Evolutionary conservation across 2,888 invertebrate species (phyloP).

Genomic region (Dicyrtomina minuta): DNA sequence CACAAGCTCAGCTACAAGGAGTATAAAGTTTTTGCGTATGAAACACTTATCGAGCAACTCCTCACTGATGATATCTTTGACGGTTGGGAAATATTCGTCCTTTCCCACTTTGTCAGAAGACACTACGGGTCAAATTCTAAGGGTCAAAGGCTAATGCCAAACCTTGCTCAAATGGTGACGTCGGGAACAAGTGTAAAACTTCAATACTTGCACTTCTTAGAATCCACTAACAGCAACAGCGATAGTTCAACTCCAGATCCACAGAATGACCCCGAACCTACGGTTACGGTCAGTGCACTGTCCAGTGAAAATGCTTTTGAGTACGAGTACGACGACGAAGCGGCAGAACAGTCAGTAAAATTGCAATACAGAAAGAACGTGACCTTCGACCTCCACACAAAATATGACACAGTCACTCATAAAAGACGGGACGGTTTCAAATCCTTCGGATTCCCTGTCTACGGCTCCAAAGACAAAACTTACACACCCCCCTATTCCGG

Average conservation of each 20-base stretch:
- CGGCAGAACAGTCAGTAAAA: no score
- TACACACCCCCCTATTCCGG: neutral
- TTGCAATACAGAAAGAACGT: no score
- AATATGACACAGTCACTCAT: neutral
- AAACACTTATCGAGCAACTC: slow-evolving; percentile 15
- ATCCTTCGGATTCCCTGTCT: slow-evolving; percentile 14
- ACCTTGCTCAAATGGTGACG: neutral
- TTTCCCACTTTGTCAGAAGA: slow-evolving; percentile 8
- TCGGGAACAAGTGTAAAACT: neutral
- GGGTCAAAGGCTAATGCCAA: neutral
- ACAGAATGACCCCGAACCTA: no score
- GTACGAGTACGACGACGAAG: no score
- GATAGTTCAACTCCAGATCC: neutral
- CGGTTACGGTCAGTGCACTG: neutral
- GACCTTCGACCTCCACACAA: slow-evolving; percentile 11
- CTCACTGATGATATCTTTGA: slow-evolving; percentile 12
- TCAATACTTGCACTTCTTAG: neutral
- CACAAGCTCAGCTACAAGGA: slow-evolving; percentile 26
- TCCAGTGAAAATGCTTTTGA: neutral
- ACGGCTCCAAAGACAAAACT: neutral
- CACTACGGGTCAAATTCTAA: slow-evolving; percentile 10
- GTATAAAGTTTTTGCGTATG: slow-evolving; percentile 31
- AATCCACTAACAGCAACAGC: neutral
- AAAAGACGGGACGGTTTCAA: neutral
- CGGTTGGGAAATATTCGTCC: slow-evolving; percentile 23